These are phyloP conservation scores for Xenotilapia longispinis DNA, from an alignment of 2,113 vertebrate species.

Conservation along the genomic window DNA sequence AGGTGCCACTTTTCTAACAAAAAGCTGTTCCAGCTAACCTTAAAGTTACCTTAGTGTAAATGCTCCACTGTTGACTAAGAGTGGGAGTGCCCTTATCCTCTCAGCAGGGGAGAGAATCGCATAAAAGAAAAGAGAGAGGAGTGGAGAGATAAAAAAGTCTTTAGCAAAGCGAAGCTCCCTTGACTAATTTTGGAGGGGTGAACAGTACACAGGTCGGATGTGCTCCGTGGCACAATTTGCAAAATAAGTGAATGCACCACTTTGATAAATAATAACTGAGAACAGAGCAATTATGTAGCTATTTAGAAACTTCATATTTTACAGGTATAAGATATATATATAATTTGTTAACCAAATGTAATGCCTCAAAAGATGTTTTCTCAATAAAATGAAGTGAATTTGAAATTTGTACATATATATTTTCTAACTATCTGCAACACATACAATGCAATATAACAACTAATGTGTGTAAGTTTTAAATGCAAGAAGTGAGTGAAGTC, in stretches of 20 bases:
- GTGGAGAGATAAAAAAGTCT: slow-evolving; percentile 33
- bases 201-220: slow-evolving; percentile 45
- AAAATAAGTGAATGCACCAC: not conserved
- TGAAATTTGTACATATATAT: not conserved
- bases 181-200: slow-evolving; percentile 42
- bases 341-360: not conserved
- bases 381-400: not conserved
- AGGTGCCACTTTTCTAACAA: slow-evolving; percentile 20
- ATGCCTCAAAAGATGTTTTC: not conserved
- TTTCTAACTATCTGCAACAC: not conserved
- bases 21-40: slow-evolving; percentile 51
- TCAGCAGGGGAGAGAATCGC: slow-evolving; percentile 16
- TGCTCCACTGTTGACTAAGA: slow-evolving; percentile 24
- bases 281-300: not conserved
- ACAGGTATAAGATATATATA: not conserved
- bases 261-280: not conserved
- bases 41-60: slow-evolving; percentile 41
- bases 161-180: slow-evolving; percentile 13
- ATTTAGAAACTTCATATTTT: not conserved
- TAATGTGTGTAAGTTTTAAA: not conserved
- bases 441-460: not conserved
- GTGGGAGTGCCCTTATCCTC: slow-evolving; percentile 38
- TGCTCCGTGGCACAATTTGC: slow-evolving; percentile 4
- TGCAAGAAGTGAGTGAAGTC: not conserved
- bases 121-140: slow-evolving; percentile 2